phyloP scores from a whole-genome alignment of 2,797 vertebrate species.

The Adelosebastes latens region DNA sequence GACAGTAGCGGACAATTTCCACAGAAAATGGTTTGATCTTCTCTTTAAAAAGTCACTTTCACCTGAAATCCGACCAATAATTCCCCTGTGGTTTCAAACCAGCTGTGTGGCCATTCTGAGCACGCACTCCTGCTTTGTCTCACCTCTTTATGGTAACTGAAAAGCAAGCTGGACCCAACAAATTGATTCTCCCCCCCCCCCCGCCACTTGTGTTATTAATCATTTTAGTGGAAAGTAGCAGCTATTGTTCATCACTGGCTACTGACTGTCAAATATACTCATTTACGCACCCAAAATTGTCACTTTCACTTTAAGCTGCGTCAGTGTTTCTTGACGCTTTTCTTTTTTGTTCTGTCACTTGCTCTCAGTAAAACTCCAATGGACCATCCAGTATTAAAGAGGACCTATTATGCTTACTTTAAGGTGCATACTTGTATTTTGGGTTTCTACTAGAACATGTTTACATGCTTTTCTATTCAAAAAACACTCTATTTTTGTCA shows the following conservation, averaged over 20 bases:
- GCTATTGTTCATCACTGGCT: not conserved
- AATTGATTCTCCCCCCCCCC: not conserved
- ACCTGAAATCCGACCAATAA: not conserved
- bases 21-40: conserved; percentile 46
- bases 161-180: conserved; percentile 1
- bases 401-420: too few species aligned
- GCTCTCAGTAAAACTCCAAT: not conserved
- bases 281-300: not conserved
- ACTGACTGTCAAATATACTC: not conserved
- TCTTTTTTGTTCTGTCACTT: not conserved
- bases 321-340: not conserved
- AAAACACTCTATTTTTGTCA: too few species aligned
- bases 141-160: not conserved
- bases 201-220: not conserved
- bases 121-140: not conserved
- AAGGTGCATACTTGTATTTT: too few species aligned
- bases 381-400: not conserved
- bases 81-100: not conserved
- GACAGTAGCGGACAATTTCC: conserved; percentile 37
- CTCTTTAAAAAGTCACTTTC: conserved; percentile 22
- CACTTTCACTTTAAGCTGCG: not conserved
- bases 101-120: not conserved
- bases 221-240: not conserved
- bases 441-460: too few species aligned
- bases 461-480: too few species aligned